Conservation (phyloP, 2,888 invertebrate genomes). For the Philonicus albiceps region DNA sequence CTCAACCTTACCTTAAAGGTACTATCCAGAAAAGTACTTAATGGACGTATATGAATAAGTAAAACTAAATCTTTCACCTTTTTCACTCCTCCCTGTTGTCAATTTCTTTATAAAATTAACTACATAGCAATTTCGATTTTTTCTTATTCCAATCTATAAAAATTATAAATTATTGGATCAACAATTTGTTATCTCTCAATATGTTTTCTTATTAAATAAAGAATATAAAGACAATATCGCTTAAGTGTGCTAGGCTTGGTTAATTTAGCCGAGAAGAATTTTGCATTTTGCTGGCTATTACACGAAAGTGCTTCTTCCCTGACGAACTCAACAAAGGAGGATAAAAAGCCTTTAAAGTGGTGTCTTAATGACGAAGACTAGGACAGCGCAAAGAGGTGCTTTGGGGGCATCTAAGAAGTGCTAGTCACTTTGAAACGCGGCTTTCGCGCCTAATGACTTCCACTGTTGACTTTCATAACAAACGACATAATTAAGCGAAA, state of each 20-base stretch:
- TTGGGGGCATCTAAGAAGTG: background rate
- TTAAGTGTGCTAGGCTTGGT: background rate
- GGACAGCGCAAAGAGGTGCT: background rate
- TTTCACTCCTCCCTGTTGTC: too few relatives aligned
- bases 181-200: too few relatives aligned
- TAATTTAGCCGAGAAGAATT: background rate
- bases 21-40: background rate
- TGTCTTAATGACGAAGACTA: background rate
- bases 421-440: background rate
- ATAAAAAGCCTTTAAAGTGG: background rate
- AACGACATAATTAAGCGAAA: conserved; percentile 12
- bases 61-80: too few relatives aligned
- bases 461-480: conserved; percentile 8
- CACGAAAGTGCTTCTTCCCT: background rate
- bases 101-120: too few relatives aligned
- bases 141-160: too few relatives aligned
- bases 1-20: background rate
- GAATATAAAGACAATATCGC: background rate
- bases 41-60: too few relatives aligned
- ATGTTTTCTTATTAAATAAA: too few relatives aligned
- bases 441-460: conserved; percentile 7
- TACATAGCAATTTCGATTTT: too few relatives aligned
- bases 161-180: too few relatives aligned
- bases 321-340: background rate
- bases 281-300: background rate